Conservation (phyloP, 2,797 vertebrate species). For the Hemitrygon akajei region DNA sequence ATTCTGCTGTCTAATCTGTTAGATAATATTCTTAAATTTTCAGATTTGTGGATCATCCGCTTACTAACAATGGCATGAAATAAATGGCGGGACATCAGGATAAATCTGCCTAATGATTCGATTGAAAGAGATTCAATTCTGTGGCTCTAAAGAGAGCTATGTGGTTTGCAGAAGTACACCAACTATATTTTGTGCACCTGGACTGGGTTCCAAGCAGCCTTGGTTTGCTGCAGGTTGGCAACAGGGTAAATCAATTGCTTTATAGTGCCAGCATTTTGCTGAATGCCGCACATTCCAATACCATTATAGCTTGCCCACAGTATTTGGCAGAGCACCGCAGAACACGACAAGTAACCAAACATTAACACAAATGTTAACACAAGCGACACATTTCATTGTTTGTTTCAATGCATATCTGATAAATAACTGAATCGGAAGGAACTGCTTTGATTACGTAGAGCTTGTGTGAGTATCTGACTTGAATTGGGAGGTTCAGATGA, state of each 20-base stretch:
- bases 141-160: background rate
- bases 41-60: background rate
- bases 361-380: no score
- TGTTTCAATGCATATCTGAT: no score
- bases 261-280: background rate
- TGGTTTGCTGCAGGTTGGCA: background rate
- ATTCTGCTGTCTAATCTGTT: no score
- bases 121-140: background rate
- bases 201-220: background rate
- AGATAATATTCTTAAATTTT: no score
- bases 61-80: background rate
- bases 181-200: background rate
- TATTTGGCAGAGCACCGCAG: no score
- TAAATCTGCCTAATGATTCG: background rate
- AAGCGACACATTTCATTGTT: no score
- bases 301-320: no score
- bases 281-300: background rate
- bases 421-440: background rate
- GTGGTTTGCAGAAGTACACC: background rate
- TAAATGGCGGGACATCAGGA: background rate
- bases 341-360: no score
- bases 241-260: background rate
- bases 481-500: background rate
- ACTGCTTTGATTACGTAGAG: background rate
- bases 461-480: background rate